Evolutionary conservation across 1,140 invertebrate genomes (phyloP).

Genomic region (Pseudobourletiella spinata): DNA sequence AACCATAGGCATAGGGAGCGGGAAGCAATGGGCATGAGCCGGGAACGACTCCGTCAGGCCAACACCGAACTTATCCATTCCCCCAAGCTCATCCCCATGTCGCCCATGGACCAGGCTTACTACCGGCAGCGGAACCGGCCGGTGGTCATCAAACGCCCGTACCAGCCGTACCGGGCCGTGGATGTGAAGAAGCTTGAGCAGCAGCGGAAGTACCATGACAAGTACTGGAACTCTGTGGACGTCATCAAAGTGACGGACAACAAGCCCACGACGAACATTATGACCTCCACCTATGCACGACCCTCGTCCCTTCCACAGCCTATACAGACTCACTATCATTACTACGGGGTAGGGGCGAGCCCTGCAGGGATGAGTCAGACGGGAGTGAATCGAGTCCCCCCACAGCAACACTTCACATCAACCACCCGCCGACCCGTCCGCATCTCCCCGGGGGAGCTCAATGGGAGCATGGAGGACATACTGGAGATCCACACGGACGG

Average conservation of each 20-base stretch:
- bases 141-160: conserved; percentile 27
- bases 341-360: not conserved
- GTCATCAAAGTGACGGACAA: not conserved
- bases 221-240: conserved; percentile 5
- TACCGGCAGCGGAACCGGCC: conserved; percentile 11
- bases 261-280: not conserved
- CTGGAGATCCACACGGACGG: conserved; percentile 31
- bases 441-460: not conserved
- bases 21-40: not conserved
- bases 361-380: not conserved
- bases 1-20: not conserved
- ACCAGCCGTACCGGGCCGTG: conserved; percentile 7
- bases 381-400: not conserved
- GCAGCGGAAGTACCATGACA: not conserved
- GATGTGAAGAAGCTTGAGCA: not conserved
- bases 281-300: not conserved
- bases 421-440: not conserved
- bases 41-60: not conserved
- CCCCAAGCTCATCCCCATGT: not conserved
- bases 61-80: not conserved
- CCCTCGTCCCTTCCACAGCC: too few relatives aligned
- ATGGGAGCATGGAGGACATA: conserved; percentile 27
- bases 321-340: conserved; percentile 2
- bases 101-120: conserved; percentile 5
- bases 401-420: not conserved